Evolutionary conservation across 1,140 invertebrate species (phyloP).

Genomic region (Camponotus pennsylvanicus): DNA sequence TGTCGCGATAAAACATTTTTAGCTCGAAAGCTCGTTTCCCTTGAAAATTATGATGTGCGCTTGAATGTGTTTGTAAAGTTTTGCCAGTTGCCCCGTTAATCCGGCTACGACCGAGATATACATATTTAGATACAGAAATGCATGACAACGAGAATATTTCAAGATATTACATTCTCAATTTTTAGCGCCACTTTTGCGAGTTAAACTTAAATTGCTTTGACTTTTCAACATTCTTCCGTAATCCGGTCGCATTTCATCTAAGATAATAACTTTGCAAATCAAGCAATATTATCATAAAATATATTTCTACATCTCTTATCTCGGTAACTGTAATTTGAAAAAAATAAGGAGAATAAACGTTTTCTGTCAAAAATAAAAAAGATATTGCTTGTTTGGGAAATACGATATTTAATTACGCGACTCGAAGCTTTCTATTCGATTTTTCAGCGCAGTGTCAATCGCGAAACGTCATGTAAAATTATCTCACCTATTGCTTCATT

Average conservation of each 20-base stretch:
- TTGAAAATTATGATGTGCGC: slow-evolving; percentile 40
- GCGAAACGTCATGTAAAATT: background rate
- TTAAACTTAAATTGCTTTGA: slow-evolving; percentile 61
- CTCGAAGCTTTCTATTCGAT: background rate
- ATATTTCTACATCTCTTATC: background rate
- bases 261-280: slow-evolving; percentile 26
- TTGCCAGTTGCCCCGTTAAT: slow-evolving; percentile 65
- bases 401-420: background rate
- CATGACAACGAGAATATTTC: slow-evolving; percentile 71
- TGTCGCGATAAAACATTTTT: slow-evolving; percentile 49
- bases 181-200: slow-evolving; percentile 40
- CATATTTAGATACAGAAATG: slow-evolving; percentile 74
- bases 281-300: slow-evolving; percentile 28
- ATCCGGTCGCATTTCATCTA: slow-evolving; percentile 26
- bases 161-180: slow-evolving; percentile 59
- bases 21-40: slow-evolving; percentile 26
- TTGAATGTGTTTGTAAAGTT: slow-evolving; percentile 65
- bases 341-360: background rate
- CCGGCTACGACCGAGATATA: slow-evolving; percentile 58
- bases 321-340: background rate
- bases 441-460: background rate
- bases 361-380: background rate
- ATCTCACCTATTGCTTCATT: slow-evolving; percentile 26
- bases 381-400: background rate
- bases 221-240: slow-evolving; percentile 12